Conservation (phyloP, 2,113 vertebrate species). For the Bubo blakistoni region DNA sequence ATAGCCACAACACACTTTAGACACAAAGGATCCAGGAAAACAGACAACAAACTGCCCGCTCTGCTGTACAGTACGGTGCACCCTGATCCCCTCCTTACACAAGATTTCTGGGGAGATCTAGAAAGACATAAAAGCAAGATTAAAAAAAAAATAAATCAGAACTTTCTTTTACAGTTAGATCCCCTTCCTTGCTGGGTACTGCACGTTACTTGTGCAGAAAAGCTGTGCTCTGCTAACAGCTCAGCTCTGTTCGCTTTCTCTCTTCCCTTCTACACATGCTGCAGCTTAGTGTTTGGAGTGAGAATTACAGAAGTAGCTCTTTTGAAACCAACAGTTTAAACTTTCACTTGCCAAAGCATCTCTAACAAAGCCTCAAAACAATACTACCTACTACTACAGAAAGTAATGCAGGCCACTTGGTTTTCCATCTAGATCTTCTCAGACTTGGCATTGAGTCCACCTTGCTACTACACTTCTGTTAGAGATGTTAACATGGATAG, state of each 20-base stretch:
- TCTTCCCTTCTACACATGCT: not conserved
- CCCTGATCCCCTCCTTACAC: constrained; percentile 94
- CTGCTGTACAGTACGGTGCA: constrained; percentile 95
- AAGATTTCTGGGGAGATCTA: constrained; percentile 98
- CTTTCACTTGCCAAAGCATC: not conserved
- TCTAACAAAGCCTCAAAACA: not conserved
- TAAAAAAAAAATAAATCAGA: not conserved
- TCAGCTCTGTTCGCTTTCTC: not conserved
- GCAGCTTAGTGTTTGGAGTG: not conserved
- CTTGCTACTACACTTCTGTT: not conserved
- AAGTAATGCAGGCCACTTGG: not conserved
- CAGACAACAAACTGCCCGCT: constrained; percentile 97
- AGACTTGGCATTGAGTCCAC: not conserved
- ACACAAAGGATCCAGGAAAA: constrained; percentile 96
- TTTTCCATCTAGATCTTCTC: not conserved
- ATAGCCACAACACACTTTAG: constrained; percentile 98
- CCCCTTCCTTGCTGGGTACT: not conserved
- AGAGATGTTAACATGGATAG: not conserved
- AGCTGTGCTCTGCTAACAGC: not conserved
- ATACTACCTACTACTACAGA: not conserved
- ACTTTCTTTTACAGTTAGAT: not conserved
- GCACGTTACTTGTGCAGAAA: not conserved
- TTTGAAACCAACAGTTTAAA: not conserved
- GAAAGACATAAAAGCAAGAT: not conserved
- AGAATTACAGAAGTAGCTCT: not conserved